Evolutionary conservation across 2,888 invertebrate species (phyloP), one percentile per base, ranked within the genome.

Genomic region (Schizotus pectinicornis): DNA sequence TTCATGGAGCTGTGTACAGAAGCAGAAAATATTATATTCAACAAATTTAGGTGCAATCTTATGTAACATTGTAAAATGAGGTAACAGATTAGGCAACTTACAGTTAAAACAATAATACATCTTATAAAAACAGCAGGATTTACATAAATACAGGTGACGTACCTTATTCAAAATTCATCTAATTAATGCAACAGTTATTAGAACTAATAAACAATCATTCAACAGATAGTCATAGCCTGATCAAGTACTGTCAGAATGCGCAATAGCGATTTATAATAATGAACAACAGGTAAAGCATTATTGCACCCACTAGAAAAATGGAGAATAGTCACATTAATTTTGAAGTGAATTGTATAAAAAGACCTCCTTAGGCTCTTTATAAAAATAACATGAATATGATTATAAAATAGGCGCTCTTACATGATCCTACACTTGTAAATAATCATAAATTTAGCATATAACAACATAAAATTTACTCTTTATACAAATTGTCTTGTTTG

Each of bases 231-330:
- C 22, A 22, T 3, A 22, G 5, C 22, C 22, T 3, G 22, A 22
- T 22, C 22, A 22, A 22, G 22, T 22, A 22, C 5, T 47, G 46
- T 42, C 49, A 56, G 49, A 56, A n/a, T 49, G 49, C 48, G 35
- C 50, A 51, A 34, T 67, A 75, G 75, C 76, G 73, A 74, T 65
- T 72, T 73, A 73, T 70, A 74, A 74, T 74, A 77, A 76, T 77
- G 76, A 77, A 77, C 70, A 76, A 76, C 73, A 73, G 67, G 67
- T 68, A 65, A 74, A 74, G 72, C 73, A 69, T 73, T 74, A 76
- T 76, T 76, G 76, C 76, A 76, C 76, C 65, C 69, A 72, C 69
- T 71, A 65, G 63, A 65, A 61, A 65, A 64, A 60, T 50, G 56
- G 54, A 48, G 38, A 41, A 51, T 45, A 48, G 52, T 61, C 53